phyloP scores from a whole-genome alignment of 2,113 vertebrate species.

The Gasterosteus aculeatus region DNA sequence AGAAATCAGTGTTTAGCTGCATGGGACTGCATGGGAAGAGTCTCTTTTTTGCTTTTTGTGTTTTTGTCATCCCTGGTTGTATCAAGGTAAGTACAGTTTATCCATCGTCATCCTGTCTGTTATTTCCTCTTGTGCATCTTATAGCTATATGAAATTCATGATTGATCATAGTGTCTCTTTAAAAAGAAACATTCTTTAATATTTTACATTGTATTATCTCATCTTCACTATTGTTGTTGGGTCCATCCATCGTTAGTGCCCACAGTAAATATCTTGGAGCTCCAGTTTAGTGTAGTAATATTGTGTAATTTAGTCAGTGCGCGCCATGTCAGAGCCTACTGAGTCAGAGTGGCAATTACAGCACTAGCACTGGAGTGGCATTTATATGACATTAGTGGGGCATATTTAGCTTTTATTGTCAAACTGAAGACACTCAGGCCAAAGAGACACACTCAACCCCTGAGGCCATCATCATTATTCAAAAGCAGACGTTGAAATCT shows the following conservation, averaged over 20 bases:
- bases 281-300: slow-evolving; percentile 46
- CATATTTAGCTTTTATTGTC: slow-evolving; percentile 62
- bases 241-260: slow-evolving; percentile 3
- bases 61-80: not conserved
- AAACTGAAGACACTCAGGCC: slow-evolving; percentile 42
- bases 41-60: slow-evolving; percentile 2
- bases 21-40: not conserved
- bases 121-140: not conserved
- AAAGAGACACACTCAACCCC: slow-evolving; percentile 38
- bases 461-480: slow-evolving; percentile 41
- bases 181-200: not conserved
- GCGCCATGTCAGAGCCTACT: slow-evolving; percentile 33
- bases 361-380: slow-evolving; percentile 48
- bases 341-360: slow-evolving; percentile 60
- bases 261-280: slow-evolving; percentile 26
- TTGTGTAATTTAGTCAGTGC: slow-evolving; percentile 53
- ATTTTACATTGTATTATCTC: not conserved
- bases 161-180: not conserved
- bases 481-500: slow-evolving; percentile 35
- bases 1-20: not conserved
- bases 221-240: not conserved
- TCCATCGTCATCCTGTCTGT: not conserved
- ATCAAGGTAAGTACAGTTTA: not conserved
- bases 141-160: not conserved
- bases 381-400: slow-evolving; percentile 65